A percentile compares a stretch with the other conserved stretches of the same genome.
Conservation (phyloP, 2,113 vertebrate species). For the Antechinus stuartii region DNA sequence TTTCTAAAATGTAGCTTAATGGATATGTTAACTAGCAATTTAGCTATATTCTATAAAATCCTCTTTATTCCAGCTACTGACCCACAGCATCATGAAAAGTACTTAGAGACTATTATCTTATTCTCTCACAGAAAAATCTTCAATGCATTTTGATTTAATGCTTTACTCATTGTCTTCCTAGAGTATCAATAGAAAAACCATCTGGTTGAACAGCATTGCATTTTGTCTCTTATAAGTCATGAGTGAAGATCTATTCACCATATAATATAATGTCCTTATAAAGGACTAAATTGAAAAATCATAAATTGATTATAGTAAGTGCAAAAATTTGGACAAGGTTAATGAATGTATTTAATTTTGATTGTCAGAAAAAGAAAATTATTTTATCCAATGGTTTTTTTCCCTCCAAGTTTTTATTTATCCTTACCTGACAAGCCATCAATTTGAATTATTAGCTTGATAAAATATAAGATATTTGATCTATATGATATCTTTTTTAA, state of each 20-base stretch:
- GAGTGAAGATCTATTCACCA: not conserved
- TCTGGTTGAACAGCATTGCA: not conserved
- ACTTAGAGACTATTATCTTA: not conserved
- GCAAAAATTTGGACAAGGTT: not conserved
- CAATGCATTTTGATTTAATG: not conserved
- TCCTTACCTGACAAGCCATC: not conserved
- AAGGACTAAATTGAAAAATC: not conserved
- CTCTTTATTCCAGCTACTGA: not conserved
- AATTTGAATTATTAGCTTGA: not conserved
- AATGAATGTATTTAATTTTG: not conserved
- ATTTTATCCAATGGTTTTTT: not conserved
- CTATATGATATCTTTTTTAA: not conserved
- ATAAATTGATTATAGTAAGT: not conserved
- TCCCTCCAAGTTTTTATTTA: not conserved
- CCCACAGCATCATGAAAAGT: not conserved
- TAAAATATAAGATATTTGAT: not conserved
- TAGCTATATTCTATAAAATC: not conserved
- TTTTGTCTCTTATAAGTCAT: not conserved
- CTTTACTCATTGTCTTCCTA: not conserved
- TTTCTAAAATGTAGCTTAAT: not conserved
- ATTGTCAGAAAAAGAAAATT: not conserved
- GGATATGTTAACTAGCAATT: not conserved
- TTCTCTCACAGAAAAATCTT: not conserved
- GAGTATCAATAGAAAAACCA: not conserved
- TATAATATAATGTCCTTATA: not conserved